A percentile compares a stretch with the other conserved stretches of the same genome.
These are phyloP conservation scores for Esox niger DNA, from an alignment of 2,113 vertebrate genomes.

Conservation along the genomic window DNA sequence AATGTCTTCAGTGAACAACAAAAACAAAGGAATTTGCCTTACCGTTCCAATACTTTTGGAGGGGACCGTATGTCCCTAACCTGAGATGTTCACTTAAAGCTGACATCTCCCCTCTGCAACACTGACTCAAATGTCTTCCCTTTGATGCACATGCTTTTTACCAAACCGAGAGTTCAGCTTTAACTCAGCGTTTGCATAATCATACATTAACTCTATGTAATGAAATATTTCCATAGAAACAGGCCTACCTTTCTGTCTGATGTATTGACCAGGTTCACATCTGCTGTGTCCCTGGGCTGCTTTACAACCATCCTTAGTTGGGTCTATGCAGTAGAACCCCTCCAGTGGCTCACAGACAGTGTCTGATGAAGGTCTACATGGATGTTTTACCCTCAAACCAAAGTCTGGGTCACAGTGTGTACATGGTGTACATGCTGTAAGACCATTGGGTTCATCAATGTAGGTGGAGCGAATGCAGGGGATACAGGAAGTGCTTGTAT, in stretches of 20 bases:
- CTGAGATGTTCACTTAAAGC: no score
- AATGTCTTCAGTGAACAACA: no score
- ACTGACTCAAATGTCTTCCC: no score
- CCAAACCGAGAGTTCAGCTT: no score
- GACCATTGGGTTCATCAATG: constrained; percentile 19
- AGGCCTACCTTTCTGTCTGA: constrained; percentile 28
- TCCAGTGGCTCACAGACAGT: constrained; percentile 34
- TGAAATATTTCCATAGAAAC: background rate
- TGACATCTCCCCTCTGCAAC: no score
- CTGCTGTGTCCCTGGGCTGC: constrained; percentile 19
- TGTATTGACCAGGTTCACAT: constrained; percentile 36
- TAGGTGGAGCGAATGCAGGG: constrained; percentile 27
- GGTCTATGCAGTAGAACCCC: constrained; percentile 27
- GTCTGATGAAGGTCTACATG: constrained; percentile 28
- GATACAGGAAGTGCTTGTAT: constrained; percentile 21
- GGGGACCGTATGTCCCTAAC: no score
- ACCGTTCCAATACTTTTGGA: no score
- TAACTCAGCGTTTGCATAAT: background rate
- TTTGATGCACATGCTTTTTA: no score
- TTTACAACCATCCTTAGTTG: constrained; percentile 19
- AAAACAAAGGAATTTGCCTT: no score
- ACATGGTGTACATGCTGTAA: constrained; percentile 20
- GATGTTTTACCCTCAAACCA: constrained; percentile 23
- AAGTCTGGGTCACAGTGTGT: constrained; percentile 29
- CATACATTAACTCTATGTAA: background rate